Base-by-base conservation (phyloP, 1,140 invertebrate genomes). In the Brachionus koreanus region DNA sequence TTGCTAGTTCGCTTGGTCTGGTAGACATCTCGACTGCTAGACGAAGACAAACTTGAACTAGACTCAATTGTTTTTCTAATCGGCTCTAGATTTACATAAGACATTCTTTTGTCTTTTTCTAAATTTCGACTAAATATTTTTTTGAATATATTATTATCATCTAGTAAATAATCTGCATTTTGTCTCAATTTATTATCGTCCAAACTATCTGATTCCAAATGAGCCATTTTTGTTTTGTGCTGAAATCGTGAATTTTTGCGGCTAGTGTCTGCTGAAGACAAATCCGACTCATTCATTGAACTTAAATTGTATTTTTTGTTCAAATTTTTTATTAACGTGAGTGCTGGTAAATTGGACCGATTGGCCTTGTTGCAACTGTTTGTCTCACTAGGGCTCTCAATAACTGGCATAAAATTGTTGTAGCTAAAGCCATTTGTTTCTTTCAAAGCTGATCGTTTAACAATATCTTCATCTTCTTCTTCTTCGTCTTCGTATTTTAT, bases 111-210 rank as follows among this genome's bases (percentile, higher is more conserved):
- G 42, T 69, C 35, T 25, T 39, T 23, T 39, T 69, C 35, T 39
- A 74, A 74, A 46, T 74, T 74, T n/a, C 69, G 42, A 49, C 19
- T 74, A 46, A 74, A 74, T 42, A 74, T 74, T 74, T 74, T 43
- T 19, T 33, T 74, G 29, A 74, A 74, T 74, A 74, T 46, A 74
- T 74, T 74, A 46, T 46, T 19, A 23, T 74, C 69, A 46, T 74
- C 69, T n/a, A 12, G 10, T 6, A 74, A 19, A 39, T 49, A 43
- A 39, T 74, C 69, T 74, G 12, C 13, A 1, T 37, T 74, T 29
- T 35, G 39, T 46, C 37, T 74, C 5, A 13, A 29, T 12, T 46
- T 5, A 35, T 6, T 16, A 35, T 69, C 42, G 16, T 69, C 65
- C 16, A 69, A n/a, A 16, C 65, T 69, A 43, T 69, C 65, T 39